Percentiles rank a stretch among this genome's conserved stretches.
Evolutionary conservation across 2,797 vertebrate genomes (phyloP).

Genomic region (Premnoplex brunnescens): DNA sequence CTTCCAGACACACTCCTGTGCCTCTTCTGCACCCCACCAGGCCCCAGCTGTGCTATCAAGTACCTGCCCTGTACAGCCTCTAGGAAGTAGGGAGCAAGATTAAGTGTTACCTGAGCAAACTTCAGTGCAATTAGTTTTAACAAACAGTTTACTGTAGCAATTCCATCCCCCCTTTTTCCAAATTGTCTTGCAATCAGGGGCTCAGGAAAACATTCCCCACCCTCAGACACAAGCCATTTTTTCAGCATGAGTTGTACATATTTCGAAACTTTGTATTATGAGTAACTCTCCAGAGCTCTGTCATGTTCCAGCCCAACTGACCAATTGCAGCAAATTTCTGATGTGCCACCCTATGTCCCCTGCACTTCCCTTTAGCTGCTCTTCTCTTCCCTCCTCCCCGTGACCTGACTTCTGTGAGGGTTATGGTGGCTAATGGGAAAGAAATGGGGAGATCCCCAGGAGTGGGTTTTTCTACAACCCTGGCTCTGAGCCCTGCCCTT

Average conservation of each 20-base stretch:
- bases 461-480: not conserved
- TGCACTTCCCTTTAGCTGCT: not conserved
- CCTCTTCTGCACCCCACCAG: not conserved
- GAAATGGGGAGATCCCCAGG: accelerated
- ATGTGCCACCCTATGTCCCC: not conserved
- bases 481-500: not conserved
- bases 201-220: not conserved
- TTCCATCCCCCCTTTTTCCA: not conserved
- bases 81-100: not conserved
- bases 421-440: not conserved
- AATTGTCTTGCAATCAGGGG: not conserved
- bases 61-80: not conserved
- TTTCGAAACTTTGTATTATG: constrained; percentile 36
- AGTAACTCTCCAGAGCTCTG: constrained; percentile 7
- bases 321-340: not conserved
- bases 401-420: not conserved
- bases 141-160: not conserved
- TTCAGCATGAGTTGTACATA: not conserved
- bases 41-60: not conserved
- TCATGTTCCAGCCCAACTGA: not conserved
- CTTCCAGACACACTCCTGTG: not conserved
- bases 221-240: constrained; percentile 40
- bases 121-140: not conserved
- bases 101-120: not conserved
- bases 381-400: not conserved